phyloP scores from a whole-genome alignment of 2,113 vertebrate species.

The Bos javanicus region DNA sequence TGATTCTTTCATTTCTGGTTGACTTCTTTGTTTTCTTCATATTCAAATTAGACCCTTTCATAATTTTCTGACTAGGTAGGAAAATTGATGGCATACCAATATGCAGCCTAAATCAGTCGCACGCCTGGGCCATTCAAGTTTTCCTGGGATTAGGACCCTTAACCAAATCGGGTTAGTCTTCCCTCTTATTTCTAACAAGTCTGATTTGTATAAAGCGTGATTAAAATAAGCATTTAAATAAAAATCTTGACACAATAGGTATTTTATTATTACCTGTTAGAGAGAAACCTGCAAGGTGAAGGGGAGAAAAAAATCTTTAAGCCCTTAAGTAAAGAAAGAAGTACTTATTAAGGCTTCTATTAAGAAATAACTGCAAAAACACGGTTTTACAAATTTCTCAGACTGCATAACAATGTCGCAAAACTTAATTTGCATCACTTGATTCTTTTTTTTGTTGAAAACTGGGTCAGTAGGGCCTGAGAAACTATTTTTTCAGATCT shows the following conservation, averaged over 20 bases:
- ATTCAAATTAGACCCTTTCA: constrained; percentile 63
- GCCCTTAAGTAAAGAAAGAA: constrained; percentile 72
- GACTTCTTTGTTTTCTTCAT: constrained; percentile 66
- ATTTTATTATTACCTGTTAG: constrained; percentile 77
- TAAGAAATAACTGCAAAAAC: constrained; percentile 82
- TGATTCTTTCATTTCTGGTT: constrained; percentile 60
- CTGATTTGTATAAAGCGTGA: neutral
- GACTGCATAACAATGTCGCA: constrained; percentile 82
- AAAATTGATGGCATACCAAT: neutral
- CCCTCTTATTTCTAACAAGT: constrained; percentile 32
- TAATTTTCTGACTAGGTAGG: constrained; percentile 36
- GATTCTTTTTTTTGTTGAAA: constrained; percentile 86
- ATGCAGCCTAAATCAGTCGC: neutral
- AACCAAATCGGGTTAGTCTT: neutral
- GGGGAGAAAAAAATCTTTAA: constrained; percentile 53
- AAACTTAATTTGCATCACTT: constrained; percentile 87
- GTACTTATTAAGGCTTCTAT: constrained; percentile 78
- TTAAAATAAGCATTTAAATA: constrained; percentile 60
- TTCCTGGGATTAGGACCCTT: constrained; percentile 28
- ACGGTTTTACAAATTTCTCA: constrained; percentile 83
- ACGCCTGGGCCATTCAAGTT: constrained; percentile 33
- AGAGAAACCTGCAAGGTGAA: constrained; percentile 71
- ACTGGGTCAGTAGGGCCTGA: constrained; percentile 90
- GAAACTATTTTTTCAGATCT: constrained; percentile 91
- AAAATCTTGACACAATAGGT: constrained; percentile 54